Percentiles rank a stretch among this genome's conserved stretches.
phyloP scores from a whole-genome alignment of 2,888 invertebrate genomes.

The Agrilus biguttatus region DNA sequence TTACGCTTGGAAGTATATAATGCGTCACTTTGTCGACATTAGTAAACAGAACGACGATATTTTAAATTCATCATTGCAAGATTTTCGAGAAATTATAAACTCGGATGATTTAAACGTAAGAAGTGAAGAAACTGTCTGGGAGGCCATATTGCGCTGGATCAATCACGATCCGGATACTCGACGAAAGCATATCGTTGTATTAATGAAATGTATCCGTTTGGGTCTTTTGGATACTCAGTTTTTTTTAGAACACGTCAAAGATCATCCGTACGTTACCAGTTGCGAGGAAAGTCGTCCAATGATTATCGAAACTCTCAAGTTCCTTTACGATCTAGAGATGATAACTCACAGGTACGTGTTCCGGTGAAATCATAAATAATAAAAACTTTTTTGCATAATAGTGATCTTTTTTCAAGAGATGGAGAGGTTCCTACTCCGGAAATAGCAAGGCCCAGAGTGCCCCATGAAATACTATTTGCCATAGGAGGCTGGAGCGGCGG shows the following conservation, averaged over 20 bases:
- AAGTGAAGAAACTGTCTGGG: slow-evolving; percentile 79
- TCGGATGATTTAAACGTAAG: slow-evolving; percentile 78
- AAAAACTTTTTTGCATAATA: background rate
- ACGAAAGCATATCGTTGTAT: slow-evolving; percentile 57
- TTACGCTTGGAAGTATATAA: slow-evolving; percentile 37
- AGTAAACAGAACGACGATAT: slow-evolving; percentile 61
- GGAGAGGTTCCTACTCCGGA: slow-evolving; percentile 73
- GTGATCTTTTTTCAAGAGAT: slow-evolving; percentile 33
- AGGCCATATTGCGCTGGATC: slow-evolving; percentile 76
- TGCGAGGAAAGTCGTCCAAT: slow-evolving; percentile 76
- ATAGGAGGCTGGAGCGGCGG: slow-evolving; percentile 70
- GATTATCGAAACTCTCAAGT: slow-evolving; percentile 81
- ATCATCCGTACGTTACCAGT: slow-evolving; percentile 71
- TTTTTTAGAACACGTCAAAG: slow-evolving; percentile 80
- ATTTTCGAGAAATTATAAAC: slow-evolving; percentile 61
- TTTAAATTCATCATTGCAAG: slow-evolving; percentile 53
- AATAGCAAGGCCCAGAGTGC: slow-evolving; percentile 69
- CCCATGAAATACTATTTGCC: slow-evolving; percentile 78
- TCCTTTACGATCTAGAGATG: slow-evolving; percentile 84
- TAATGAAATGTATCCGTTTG: slow-evolving; percentile 68
- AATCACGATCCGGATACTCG: slow-evolving; percentile 59
- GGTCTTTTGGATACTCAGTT: slow-evolving; percentile 74
- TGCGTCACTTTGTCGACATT: slow-evolving; percentile 64
- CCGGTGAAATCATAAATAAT: slow-evolving; percentile 2
- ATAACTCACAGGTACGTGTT: slow-evolving; percentile 42